These are phyloP conservation scores for Alexandromys oeconomus DNA, from an alignment of 2,797 vertebrate genomes.

Conservation along the genomic window DNA sequence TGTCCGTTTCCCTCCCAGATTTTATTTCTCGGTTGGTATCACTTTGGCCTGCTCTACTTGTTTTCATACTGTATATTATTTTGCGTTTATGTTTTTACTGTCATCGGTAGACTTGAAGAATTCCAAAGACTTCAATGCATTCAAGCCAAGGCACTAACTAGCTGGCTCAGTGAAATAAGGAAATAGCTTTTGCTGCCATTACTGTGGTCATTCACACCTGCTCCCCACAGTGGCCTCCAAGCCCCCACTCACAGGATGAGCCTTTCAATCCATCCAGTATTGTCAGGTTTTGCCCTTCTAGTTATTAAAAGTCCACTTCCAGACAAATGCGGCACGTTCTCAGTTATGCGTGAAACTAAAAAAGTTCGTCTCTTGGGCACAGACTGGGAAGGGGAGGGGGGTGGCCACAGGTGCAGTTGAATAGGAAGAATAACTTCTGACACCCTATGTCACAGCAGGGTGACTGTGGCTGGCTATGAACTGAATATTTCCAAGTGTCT, in stretches of 20 bases:
- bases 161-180: background rate
- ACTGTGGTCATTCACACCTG: background rate
- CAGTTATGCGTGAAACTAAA: background rate
- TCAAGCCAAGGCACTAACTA: background rate
- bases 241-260: background rate
- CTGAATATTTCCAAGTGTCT: background rate
- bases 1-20: background rate
- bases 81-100: slow-evolving; percentile 9
- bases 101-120: background rate
- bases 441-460: background rate
- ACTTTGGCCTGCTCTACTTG: background rate
- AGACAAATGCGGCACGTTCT: background rate
- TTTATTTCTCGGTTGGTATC: background rate
- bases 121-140: slow-evolving; percentile 3
- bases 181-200: background rate
- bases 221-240: background rate
- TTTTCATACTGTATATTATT: background rate
- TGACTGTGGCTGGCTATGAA: background rate
- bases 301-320: background rate
- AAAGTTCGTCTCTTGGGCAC: background rate
- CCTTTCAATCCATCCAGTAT: background rate
- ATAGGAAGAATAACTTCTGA: background rate
- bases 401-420: background rate
- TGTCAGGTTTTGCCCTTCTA: background rate
- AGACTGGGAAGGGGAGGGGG: too few species aligned